Evolutionary conservation across 2,797 vertebrate genomes (phyloP), one percentile per base, ranked within the genome.

Genomic region (Cirrhinus molitorella): DNA sequence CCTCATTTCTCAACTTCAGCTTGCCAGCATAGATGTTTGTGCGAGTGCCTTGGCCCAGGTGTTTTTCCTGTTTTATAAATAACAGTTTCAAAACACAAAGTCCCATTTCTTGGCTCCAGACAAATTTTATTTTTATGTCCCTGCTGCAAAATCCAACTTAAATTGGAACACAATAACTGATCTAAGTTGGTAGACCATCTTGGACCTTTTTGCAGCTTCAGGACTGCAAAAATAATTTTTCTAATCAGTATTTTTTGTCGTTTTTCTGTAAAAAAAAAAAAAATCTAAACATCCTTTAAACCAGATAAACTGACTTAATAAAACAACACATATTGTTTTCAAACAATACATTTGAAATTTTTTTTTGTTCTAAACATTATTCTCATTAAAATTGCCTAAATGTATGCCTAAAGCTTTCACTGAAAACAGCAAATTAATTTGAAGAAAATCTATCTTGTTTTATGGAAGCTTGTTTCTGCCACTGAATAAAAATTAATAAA

Each of bases 11-110:
- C 85, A 95, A 92, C 85, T 89, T 96, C 40, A 96, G 90, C 25
- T 92, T 93, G 11, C 96, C 96, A 0, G 94, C 93, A 80, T 96
- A 97, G 84, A 97, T 96, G 88, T 96, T 95, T 1, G 96, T 97
- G 9, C 92, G 93, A 0, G 96, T 97, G 57, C 96, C 96, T 90
- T 94, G 93, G 0, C 96, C 96, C 47, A 96, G 91, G 85, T 97
- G 96, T 1, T 95, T 95, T 0, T 91, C 93, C 96, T 96, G 71
- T 61, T 40, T 45, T 40, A 31, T 19, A 75, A n/a, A 74, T 7
- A 82, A 12, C 21, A 70, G 4, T 47, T 47, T 77, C 21, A 59
- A 40, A 51, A 80, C 16, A 68, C 40, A 10, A 19, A 17, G 12
- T 65, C n/a, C 14, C 2, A 51, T 31, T 49, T 79, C 34, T 63